Percentiles rank a stretch among this genome's conserved stretches.
Conservation (phyloP, 2,113 vertebrate genomes). For the Amphiprion percula region DNA sequence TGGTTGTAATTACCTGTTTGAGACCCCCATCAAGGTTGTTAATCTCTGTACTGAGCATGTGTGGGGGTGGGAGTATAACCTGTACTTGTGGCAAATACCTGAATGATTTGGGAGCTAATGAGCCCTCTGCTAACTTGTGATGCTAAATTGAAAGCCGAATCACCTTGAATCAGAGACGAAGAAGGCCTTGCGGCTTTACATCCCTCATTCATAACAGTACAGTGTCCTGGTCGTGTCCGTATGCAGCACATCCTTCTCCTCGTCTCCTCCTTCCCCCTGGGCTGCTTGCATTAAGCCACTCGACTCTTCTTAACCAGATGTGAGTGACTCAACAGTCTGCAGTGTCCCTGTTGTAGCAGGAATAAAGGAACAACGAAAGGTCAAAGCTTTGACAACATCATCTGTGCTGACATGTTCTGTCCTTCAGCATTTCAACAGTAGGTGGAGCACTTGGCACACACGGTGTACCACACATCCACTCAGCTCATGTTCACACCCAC, state of each 20-base stretch:
- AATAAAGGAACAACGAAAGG: conserved; percentile 45
- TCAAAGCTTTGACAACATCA: conserved; percentile 32
- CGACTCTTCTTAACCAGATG: neutral
- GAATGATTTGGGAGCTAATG: conserved; percentile 58
- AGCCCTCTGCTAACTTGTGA: conserved; percentile 30
- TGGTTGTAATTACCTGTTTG: conserved; percentile 75
- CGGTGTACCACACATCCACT: neutral
- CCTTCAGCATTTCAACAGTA: conserved; percentile 49
- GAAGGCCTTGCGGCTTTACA: conserved; percentile 5
- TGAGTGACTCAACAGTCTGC: conserved; percentile 23
- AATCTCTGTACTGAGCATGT: conserved; percentile 32
- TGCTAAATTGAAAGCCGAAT: conserved; percentile 50
- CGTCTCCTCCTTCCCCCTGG: neutral
- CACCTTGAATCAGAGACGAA: conserved; percentile 67
- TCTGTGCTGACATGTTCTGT: conserved; percentile 4
- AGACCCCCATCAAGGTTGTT: conserved; percentile 48
- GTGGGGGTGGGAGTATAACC: conserved; percentile 7
- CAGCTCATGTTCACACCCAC: conserved; percentile 43
- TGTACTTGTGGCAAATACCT: conserved; percentile 11
- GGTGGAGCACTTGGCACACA: conserved; percentile 72
- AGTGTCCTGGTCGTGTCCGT: neutral
- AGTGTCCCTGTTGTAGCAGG: conserved; percentile 43
- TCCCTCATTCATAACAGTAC: neutral
- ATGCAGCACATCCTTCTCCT: neutral
- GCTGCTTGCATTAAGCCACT: conserved; percentile 24